Evolutionary conservation across 2,888 invertebrate genomes (phyloP), one percentile per base, ranked within the genome.

Genomic region (Psylliodes chrysocephalus): DNA sequence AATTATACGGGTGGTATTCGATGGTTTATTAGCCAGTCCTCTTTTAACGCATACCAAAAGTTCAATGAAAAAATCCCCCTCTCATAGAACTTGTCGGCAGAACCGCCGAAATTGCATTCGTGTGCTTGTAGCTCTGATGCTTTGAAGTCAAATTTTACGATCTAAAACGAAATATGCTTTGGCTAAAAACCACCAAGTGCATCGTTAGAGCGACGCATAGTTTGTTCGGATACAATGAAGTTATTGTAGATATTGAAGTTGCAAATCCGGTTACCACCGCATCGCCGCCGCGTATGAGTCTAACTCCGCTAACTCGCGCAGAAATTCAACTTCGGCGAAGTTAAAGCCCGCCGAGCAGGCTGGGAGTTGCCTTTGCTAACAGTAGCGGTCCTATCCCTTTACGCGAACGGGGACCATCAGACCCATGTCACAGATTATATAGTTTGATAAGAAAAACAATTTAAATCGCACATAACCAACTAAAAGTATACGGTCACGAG

Each of bases 241-340:
- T 68, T 68, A 68, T 65, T 57, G 62, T 56, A 68, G 63, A 68
- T 68, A 49, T 49, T 64, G 67, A 54, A 66, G 64, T 66, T 68
- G 59, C 64, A 65, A 65, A 68, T 68, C 65, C 57, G 68, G 53
- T 65, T 68, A 64, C 55, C 55, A 17, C 55, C 12, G 12, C 5
- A n/a, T 15, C 38, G 38, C 30, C 17, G 42, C 18, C 17, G 42
- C 38, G 38, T 53, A 55, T 44, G 55, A 18, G 10, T 42, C 3
- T 42, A 18, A 35, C 35, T 35, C 35, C 12, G 35, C 12, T 14
- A 35, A 35, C 35, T 35, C 35, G 5, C 35, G 35, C 35, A 35
- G 35, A 35, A 35, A 35, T 35, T 35, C 35, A 35, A 35, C 35
- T 42, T 42, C n/a, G 15, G 5, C 5, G 42, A 17, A 42, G 17